phyloP scores from a whole-genome alignment of 2,888 invertebrate species.

The Tetanocera ferruginea region DNA sequence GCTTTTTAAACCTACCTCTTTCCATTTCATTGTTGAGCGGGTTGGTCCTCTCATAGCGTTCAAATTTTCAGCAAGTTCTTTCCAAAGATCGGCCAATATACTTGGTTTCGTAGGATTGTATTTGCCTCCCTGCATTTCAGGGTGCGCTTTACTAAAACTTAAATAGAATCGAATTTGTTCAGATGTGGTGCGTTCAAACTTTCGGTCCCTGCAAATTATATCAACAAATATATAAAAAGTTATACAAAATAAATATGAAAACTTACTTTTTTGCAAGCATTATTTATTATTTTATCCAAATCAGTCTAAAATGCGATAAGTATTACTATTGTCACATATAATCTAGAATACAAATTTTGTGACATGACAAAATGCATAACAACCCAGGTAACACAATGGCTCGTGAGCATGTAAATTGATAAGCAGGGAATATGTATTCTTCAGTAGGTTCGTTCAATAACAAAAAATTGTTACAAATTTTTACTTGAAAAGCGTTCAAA shows the following conservation, averaged over 20 bases:
- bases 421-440: too few species aligned
- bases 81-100: neutral
- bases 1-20: neutral
- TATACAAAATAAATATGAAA: neutral
- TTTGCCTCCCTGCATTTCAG: neutral
- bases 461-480: too few species aligned
- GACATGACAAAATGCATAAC: too few species aligned
- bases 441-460: too few species aligned
- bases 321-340: too few species aligned
- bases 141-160: neutral
- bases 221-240: neutral
- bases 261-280: too few species aligned
- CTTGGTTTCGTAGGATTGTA: neutral
- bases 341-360: too few species aligned
- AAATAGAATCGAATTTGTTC: neutral
- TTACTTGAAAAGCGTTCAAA: too few species aligned
- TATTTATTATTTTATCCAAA: too few species aligned
- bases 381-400: too few species aligned
- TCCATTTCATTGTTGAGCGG: neutral
- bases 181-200: neutral
- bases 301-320: too few species aligned
- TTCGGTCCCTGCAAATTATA: neutral
- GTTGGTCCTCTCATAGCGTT: neutral
- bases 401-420: too few species aligned
- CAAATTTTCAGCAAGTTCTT: neutral